phyloP scores from a whole-genome alignment of 2,113 vertebrate species.

The Mixornis gularis region DNA sequence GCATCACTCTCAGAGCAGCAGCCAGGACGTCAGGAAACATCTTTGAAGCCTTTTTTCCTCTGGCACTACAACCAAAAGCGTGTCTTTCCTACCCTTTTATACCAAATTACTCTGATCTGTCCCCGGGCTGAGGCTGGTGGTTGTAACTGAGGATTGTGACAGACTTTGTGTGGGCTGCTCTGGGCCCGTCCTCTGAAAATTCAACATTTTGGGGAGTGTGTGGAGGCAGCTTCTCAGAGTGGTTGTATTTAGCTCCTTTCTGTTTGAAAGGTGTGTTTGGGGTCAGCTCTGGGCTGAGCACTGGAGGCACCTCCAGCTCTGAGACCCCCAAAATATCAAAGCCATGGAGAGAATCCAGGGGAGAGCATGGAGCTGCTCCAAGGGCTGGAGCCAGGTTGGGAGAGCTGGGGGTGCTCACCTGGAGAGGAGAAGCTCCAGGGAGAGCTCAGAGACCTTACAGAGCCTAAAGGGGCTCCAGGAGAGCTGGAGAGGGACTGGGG shows the following conservation, averaged over 20 bases:
- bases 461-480: neutral
- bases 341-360: neutral
- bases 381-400: neutral
- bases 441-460: neutral
- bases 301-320: neutral
- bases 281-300: neutral
- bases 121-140: neutral
- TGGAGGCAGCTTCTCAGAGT: neutral
- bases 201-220: neutral
- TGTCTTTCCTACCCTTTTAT: rapidly evolving
- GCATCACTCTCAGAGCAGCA: neutral
- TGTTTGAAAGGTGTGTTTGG: rapidly evolving
- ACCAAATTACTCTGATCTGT: neutral
- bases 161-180: neutral
- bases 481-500: neutral
- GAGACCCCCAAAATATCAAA: rapidly evolving
- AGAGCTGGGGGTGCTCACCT: neutral
- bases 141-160: neutral
- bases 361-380: rapidly evolving
- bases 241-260: rapidly evolving
- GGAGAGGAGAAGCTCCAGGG: neutral
- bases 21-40: neutral
- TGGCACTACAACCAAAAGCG: neutral
- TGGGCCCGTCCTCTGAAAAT: neutral
- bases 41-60: neutral